Evolutionary conservation across 2,888 invertebrate species (phyloP), one percentile per base, ranked within the genome.

Genomic region (Carabus problematicus): DNA sequence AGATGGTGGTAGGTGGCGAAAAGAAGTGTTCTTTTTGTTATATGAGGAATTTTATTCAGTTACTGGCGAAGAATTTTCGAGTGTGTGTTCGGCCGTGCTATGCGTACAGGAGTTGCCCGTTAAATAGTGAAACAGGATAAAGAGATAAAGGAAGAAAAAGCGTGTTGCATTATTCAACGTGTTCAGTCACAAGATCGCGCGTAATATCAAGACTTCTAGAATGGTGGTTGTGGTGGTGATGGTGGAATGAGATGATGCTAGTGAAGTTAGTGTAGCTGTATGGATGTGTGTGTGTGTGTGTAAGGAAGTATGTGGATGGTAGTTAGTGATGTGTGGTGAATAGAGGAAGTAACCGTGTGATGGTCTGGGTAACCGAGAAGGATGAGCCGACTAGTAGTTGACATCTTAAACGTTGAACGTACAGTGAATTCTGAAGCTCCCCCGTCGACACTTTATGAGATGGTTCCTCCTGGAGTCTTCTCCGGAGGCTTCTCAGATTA

Each of bases 61-160:
- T 12, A 29, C 18, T 56, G 12, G 12, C 39, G 39, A 11, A 45
- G 45, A 14, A 45, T 45, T 39, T 12, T 11, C 39, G 54, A 59
- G 49, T 52, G 52, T 49, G 60, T n/a, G 58, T 18, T 16, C n/a
- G 49, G 60, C 52, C 14, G 67, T 67, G 56, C 39, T 29, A 39
- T 56, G 56, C 8, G 11, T 40, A 40, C 67, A 19, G 12, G 60
- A 39, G 54, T 69, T 45, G 60, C 41, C 52, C 43, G 67, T 69
- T 69, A 69, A 69, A 69, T 69, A 69, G 69, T 69, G 69, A 69
- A 69, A 69, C 69, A 69, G 69, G 62, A 69, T 69, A 61, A 69
- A 69, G 69, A 69, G 61, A 69, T 69, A 69, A 69, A 62, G 69
- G 69, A 69, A 61, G 62, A 69, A 69, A 62, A 69, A 69, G 54